Evolutionary conservation across 2,888 invertebrate species (phyloP), one percentile per base, ranked within the genome.

Genomic region (Orthosia cruda): DNA sequence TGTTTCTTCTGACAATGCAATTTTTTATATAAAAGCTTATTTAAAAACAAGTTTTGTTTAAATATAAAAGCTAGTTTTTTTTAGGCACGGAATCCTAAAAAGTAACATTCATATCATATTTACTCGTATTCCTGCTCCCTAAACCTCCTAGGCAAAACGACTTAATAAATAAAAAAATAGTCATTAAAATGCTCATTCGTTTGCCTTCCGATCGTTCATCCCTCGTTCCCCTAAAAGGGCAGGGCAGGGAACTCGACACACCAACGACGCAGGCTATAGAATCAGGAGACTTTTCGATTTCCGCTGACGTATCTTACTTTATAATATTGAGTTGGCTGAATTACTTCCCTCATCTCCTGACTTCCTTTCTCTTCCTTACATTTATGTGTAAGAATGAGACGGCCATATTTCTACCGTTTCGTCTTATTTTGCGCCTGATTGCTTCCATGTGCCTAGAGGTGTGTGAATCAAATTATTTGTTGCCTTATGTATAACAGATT

Each of bases 301-400:
- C 94, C 94, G 90, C 63, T 69, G 80, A 18, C 74, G 74, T 78
- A 77, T 86, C 85, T 89, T 88, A 86, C 85, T 89, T 84, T 91
- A 93, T 92, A 92, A 91, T 92, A 93, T 93, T 91, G 90, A 87
- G 87, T 90, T 92, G 84, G 84, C 90, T 88, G 88, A 88, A 84
- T 88, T 81, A 87, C 90, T 91, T 91, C 89, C 90, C 87, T 87
- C 83, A 76, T 81, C 84, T 77, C 86, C 82, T 84, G 74, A 81
- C 74, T 64, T 66, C 76, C 66, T 76, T 23, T 89, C 89, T 85
- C 75, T 83, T 4, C 55, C 59, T 15, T 58, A n/a, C 9, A 13
- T 16, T 50, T 20, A 7, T 63, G 26, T 45, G 49, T 13, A 12
- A 54, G 66, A 78, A 15, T 13, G 62, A 49, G 72, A 58, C 49